Evolutionary conservation across 1,140 invertebrate genomes (phyloP).

Genomic region (Ctenoplectra terminalis): DNA sequence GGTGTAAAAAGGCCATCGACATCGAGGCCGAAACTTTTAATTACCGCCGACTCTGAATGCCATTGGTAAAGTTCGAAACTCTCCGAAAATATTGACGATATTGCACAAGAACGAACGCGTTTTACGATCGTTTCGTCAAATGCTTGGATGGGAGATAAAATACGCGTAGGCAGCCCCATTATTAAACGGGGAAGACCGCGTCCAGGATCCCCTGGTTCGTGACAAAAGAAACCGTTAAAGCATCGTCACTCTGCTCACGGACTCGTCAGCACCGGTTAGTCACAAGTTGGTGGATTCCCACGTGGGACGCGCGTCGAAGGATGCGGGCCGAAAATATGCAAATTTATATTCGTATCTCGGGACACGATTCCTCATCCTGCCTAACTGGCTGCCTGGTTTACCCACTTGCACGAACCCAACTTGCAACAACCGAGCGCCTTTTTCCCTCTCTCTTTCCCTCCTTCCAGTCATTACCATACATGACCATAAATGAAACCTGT

Average conservation of each 20-base stretch:
- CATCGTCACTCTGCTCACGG: slow-evolving; percentile 45
- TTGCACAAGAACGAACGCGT: too few species aligned
- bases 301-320: slow-evolving; percentile 74
- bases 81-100: neutral
- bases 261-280: slow-evolving; percentile 49
- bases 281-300: slow-evolving; percentile 71
- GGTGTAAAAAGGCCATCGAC: neutral
- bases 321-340: slow-evolving; percentile 81
- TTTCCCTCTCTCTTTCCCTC: neutral
- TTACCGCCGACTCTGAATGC: neutral
- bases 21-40: neutral
- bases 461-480: slow-evolving; percentile 76
- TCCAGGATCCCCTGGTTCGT: neutral
- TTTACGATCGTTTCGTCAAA: neutral
- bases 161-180: slow-evolving; percentile 2
- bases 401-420: slow-evolving; percentile 27
- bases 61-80: neutral
- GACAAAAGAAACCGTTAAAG: slow-evolving; percentile 67
- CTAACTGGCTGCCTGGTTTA: slow-evolving; percentile 49
- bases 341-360: slow-evolving; percentile 69
- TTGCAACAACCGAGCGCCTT: neutral
- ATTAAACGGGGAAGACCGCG: neutral
- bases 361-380: slow-evolving; percentile 68
- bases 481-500: slow-evolving; percentile 80
- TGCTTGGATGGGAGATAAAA: neutral